Evolutionary conservation across 2,797 vertebrate species (phyloP), one percentile per base, ranked within the genome.

Genomic region (Malacoraja senta): DNA sequence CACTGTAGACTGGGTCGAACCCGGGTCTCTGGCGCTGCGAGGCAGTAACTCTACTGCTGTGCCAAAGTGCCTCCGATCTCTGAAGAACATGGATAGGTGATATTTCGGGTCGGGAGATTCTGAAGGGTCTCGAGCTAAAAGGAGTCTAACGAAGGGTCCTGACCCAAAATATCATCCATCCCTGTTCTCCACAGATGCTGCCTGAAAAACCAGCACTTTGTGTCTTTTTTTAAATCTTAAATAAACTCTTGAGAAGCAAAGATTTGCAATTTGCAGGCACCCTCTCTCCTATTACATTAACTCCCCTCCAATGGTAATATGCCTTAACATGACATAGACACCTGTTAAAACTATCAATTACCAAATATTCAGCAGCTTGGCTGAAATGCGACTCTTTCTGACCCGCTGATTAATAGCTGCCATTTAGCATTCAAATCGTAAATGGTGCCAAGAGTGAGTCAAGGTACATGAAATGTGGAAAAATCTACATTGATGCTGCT

Each of bases 351-450:
- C 61, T 35, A 65, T 88, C 84, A 13, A 35, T 68, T 68, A 88
- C 63, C 61, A 35, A 65, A 65, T 68, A 88, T 68, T 68, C 63
- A 68, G 61, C 84, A 88, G n/a, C 61, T 8, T 68, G 61, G 32
- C 17, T 88, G 84, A 88, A 65, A 65, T 65, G 84, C 21, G 29
- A 88, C 61, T 88, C 83, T 63, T 86, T 32, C 84, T 88, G 61
- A 88, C 63, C 84, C 63, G 65, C 68, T 88, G 84, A 68, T 88
- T 86, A 86, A 86, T 58, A 86, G 83, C 58, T 86, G 83, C 12
- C 58, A 86, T 86, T 88, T 68, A 88, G 61, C 84, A 68, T 88
- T 88, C 63, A 88, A 35, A 88, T 21, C 21, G 84, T 21, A 68
- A 88, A 65, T 88, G 6, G 24, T 68, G 61, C n/a, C 84, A 88